Evolutionary conservation across 2,113 vertebrate species (phyloP), one percentile per base, ranked within the genome.

Genomic region (Rhinolophus sinicus): DNA sequence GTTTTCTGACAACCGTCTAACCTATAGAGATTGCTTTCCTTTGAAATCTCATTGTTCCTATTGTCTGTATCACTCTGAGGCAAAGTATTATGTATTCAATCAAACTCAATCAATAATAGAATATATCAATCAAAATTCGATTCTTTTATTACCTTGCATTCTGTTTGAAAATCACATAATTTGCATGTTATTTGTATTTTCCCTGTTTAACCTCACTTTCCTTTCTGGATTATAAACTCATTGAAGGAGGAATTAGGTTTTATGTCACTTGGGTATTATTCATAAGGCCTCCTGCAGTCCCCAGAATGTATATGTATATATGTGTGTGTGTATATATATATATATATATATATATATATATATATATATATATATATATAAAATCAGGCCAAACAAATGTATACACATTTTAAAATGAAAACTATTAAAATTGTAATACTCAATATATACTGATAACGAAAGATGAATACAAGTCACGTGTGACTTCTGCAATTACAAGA

Each of bases 111-210:
- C 14, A 21, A 26, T 73, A 90, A 8, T 62, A 65, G 33, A 82
- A 82, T 84, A 16, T 84, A 70, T 70, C 65, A 87, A 14, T 75
- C 28, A 94, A 64, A 85, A 83, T 40, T 7, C 35, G 47, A 52
- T 65, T 62, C n/a, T 76, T 70, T 44, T 70, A 54, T 72, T 77
- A 30, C 18, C 11, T 82, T 86, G 16, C 26, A 47, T 93, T 73
- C 92, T 93, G 16, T 92, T 93, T 38, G 40, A 81, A 89, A 93
- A 62, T 60, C 44, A n/a, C 9, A 65, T 89, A 5, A 26, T 73
- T 75, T 81, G 2, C 2, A 1, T 60, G 21, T 65, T 12, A 35
- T 56, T 94, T 88, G n/a, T 18, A 35, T 77, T 96, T 93, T 69
- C 22, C 65, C 38, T 82, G 35, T 62, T 78, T 90, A 84, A 95